phyloP scores from a whole-genome alignment of 2,113 vertebrate species.

The Gavialis gangeticus region DNA sequence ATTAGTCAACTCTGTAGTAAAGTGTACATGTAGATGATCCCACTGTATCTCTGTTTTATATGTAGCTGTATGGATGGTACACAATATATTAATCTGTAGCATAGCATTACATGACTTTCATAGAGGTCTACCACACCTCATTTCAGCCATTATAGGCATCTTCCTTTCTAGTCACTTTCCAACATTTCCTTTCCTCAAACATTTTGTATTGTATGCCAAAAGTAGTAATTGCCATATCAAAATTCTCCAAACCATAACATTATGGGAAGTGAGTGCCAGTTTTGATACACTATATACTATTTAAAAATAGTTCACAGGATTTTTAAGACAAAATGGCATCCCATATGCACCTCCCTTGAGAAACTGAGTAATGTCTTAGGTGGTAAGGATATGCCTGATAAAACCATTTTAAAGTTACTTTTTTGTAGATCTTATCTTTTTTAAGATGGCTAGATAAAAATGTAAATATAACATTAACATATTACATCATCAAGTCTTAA shows the following conservation, averaged over 20 bases:
- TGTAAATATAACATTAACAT: not conserved
- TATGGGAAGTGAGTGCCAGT: not conserved
- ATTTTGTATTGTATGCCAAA: conserved; percentile 6
- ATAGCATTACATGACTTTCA: conserved; percentile 32
- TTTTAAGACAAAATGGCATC: not conserved
- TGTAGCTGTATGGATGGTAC: conserved; percentile 64
- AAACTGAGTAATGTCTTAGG: not conserved
- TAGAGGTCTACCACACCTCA: conserved; percentile 53
- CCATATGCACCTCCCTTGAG: not conserved
- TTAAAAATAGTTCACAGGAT: not conserved
- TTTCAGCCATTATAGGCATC: conserved; percentile 60
- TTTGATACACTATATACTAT: not conserved
- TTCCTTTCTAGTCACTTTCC: not conserved
- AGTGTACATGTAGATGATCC: too few relatives aligned
- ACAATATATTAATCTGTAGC: conserved; percentile 57
- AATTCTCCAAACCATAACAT: not conserved
- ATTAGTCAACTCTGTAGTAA: too few relatives aligned
- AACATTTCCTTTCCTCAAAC: conserved; percentile 21
- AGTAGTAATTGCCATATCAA: not conserved
- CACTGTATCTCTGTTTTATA: conserved; percentile 43
- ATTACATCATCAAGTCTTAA: not conserved
- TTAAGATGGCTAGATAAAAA: accelerated
- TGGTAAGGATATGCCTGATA: not conserved
- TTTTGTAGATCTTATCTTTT: not conserved
- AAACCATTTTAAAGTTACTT: not conserved